Evolutionary conservation across 2,113 vertebrate species (phyloP).

Genomic region (Piaya cayana): DNA sequence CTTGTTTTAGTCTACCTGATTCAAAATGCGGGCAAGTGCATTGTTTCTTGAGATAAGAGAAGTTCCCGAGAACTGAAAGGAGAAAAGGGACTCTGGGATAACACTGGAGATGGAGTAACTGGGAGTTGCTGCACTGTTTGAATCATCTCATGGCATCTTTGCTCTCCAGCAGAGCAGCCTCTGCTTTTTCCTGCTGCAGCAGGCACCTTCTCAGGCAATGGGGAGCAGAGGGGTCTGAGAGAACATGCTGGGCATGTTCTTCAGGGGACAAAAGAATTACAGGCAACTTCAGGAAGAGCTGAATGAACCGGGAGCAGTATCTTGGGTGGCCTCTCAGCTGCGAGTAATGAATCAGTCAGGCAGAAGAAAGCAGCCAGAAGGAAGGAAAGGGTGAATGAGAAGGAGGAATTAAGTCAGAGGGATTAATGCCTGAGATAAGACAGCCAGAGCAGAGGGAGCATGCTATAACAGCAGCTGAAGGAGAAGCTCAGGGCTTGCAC

Average conservation of each 20-base stretch:
- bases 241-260: background rate
- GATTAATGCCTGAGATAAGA: background rate
- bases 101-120: background rate
- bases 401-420: background rate
- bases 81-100: background rate
- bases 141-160: background rate
- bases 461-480: background rate
- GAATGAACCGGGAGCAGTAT: background rate
- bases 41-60: background rate
- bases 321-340: background rate
- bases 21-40: background rate
- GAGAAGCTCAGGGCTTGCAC: background rate
- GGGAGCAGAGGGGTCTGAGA: background rate
- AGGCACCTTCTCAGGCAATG: background rate
- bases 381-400: background rate
- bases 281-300: background rate
- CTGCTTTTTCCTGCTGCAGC: background rate
- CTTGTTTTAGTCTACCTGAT: background rate
- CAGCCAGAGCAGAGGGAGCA: background rate
- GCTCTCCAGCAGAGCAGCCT: background rate
- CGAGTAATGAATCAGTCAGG: background rate
- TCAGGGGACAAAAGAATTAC: background rate
- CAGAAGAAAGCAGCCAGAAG: background rate
- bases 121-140: background rate
- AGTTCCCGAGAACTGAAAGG: background rate